These are phyloP conservation scores for Artibeus jamaicensis DNA, from an alignment of 2,797 vertebrate genomes.

Conservation along the genomic window DNA sequence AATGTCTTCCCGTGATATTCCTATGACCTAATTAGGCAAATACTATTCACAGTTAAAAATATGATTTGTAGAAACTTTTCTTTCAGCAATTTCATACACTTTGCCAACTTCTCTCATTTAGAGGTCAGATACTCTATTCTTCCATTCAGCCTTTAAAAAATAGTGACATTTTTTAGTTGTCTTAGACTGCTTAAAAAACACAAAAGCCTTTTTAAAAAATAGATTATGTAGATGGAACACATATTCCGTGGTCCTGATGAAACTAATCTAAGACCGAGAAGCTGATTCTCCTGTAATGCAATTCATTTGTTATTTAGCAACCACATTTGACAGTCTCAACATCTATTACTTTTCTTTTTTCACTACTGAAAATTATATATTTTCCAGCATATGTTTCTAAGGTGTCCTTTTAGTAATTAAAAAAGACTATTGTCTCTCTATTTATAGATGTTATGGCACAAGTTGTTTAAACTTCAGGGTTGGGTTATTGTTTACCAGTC, in stretches of 20 bases:
- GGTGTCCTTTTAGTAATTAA: neutral
- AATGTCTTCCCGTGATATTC: neutral
- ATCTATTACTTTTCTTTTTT: neutral
- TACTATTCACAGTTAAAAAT: neutral
- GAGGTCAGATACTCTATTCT: neutral
- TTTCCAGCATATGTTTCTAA: neutral
- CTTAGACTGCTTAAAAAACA: neutral
- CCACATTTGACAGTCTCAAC: neutral
- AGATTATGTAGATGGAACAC: neutral
- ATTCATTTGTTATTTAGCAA: neutral
- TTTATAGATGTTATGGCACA: neutral
- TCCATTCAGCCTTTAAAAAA: neutral
- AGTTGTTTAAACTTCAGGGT: neutral
- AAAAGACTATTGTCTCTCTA: neutral
- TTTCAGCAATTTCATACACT: neutral
- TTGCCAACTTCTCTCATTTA: neutral
- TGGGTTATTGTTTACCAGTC: neutral
- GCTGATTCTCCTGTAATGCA: neutral
- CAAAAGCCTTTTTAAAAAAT: neutral
- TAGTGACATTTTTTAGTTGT: neutral
- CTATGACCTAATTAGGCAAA: neutral
- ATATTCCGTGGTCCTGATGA: neutral
- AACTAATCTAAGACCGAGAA: neutral
- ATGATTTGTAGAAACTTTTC: neutral
- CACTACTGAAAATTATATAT: neutral